Percentiles rank a stretch among this genome's conserved stretches.
These are phyloP conservation scores for Acromyrmex charruanus DNA, from an alignment of 1,140 invertebrate species.

Conservation along the genomic window DNA sequence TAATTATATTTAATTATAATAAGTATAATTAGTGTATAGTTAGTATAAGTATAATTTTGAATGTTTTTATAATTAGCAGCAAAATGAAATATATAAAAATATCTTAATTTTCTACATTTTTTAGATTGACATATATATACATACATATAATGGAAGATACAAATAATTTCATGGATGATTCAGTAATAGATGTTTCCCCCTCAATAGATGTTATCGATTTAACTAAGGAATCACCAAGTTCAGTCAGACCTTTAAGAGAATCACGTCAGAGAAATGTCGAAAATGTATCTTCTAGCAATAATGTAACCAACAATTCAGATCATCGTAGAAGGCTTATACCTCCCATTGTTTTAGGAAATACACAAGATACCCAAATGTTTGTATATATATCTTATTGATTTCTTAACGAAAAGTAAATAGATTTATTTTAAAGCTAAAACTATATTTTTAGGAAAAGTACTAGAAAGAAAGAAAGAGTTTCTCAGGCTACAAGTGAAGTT, in stretches of 20 bases:
- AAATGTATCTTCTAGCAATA: not conserved
- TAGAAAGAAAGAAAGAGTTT: not conserved
- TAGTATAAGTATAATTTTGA: not conserved
- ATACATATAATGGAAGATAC: not conserved
- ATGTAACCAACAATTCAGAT: not conserved
- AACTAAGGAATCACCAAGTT: slow-evolving; percentile 69
- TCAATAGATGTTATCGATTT: slow-evolving; percentile 73
- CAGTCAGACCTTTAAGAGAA: slow-evolving; percentile 14
- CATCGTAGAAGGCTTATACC: no score
- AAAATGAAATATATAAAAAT: not conserved
- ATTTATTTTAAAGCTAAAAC: not conserved
- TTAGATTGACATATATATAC: not conserved
- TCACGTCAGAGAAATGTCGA: not conserved
- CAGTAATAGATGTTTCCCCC: not conserved
- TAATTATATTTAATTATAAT: no score
- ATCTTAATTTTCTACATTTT: slow-evolving; percentile 4
- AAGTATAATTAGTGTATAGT: not conserved
- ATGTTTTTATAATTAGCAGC: not conserved
- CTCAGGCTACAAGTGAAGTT: not conserved
- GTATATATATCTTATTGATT: not conserved
- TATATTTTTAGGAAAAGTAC: slow-evolving; percentile 37
- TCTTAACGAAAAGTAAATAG: not conserved
- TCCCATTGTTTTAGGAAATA: slow-evolving; percentile 5
- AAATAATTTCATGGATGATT: not conserved
- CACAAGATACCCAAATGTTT: not conserved